A percentile compares a stretch with the other conserved stretches of the same genome.
These are phyloP conservation scores for Micoletzkya japonica DNA, from an alignment of 2,888 invertebrate species.

Conservation along the genomic window DNA sequence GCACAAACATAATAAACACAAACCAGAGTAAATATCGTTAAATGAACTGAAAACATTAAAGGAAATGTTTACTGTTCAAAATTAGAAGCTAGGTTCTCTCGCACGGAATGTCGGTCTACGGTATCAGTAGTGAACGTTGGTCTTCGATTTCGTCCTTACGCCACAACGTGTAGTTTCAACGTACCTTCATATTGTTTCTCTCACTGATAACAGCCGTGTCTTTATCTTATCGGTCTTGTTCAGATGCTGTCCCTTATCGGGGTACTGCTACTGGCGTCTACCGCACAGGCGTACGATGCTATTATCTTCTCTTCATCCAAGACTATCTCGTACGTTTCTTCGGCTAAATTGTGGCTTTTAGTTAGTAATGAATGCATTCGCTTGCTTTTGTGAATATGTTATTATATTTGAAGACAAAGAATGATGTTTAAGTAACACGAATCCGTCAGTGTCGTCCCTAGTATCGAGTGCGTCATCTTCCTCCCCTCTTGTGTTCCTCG, in stretches of 20 bases:
- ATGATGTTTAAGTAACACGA: slow-evolving; percentile 27
- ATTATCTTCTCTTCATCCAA: slow-evolving; percentile 42
- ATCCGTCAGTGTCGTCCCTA: slow-evolving; percentile 31
- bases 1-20: too few relatives aligned
- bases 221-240: too few relatives aligned
- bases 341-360: not conserved
- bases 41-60: too few relatives aligned
- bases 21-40: too few relatives aligned
- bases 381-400: not conserved
- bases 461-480: slow-evolving; percentile 37
- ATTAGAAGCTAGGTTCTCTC: too few relatives aligned
- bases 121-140: too few relatives aligned
- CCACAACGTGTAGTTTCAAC: too few relatives aligned
- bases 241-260: slow-evolving; percentile 46
- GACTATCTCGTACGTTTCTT: slow-evolving; percentile 37
- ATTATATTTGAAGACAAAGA: slow-evolving; percentile 8
- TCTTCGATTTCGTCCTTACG: too few relatives aligned
- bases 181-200: too few relatives aligned
- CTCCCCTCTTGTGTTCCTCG: slow-evolving; percentile 44
- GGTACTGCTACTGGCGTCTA: slow-evolving; percentile 33
- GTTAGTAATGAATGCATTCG: not conserved
- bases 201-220: too few relatives aligned
- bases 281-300: slow-evolving; percentile 43
- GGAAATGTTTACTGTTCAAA: too few relatives aligned
- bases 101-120: too few relatives aligned